Conservation (phyloP, 2,797 vertebrate genomes). For the Muraenolepis orangiensis region DNA sequence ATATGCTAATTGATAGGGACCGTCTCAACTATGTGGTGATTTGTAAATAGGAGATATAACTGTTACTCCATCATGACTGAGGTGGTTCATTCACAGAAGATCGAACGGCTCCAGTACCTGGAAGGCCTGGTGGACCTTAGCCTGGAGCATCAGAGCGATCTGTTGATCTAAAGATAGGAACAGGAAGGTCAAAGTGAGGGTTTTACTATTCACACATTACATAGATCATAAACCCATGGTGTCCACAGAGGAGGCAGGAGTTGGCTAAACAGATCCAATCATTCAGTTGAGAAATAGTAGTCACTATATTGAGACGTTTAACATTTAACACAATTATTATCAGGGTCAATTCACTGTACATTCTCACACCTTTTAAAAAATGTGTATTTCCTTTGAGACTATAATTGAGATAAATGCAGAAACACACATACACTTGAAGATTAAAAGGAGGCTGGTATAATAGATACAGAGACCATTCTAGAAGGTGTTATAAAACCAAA, state of each 20-base stretch:
- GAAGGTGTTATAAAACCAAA: slow-evolving; percentile 4
- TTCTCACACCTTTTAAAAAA: background rate
- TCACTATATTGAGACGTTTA: too few relatives aligned
- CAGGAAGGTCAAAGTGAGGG: background rate
- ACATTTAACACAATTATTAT: background rate
- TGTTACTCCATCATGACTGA: background rate
- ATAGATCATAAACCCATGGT: background rate
- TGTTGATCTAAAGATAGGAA: slow-evolving; percentile 66
- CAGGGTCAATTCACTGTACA: background rate
- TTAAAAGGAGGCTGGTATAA: background rate
- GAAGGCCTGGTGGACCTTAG: slow-evolving; percentile 74
- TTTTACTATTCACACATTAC: background rate
- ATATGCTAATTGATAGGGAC: background rate
- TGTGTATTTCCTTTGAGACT: background rate
- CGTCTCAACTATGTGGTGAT: background rate
- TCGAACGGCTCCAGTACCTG: slow-evolving; percentile 55
- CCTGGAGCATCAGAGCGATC: slow-evolving; percentile 75
- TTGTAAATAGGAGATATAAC: background rate
- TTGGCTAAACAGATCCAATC: too few relatives aligned
- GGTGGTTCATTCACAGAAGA: background rate
- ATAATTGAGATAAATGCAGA: background rate
- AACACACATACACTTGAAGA: background rate
- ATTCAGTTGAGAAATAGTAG: too few relatives aligned
- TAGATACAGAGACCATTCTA: background rate
- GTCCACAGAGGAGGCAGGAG: too few relatives aligned